phyloP scores from a whole-genome alignment of 1,140 invertebrate species.

The Ectropis grisescens region DNA sequence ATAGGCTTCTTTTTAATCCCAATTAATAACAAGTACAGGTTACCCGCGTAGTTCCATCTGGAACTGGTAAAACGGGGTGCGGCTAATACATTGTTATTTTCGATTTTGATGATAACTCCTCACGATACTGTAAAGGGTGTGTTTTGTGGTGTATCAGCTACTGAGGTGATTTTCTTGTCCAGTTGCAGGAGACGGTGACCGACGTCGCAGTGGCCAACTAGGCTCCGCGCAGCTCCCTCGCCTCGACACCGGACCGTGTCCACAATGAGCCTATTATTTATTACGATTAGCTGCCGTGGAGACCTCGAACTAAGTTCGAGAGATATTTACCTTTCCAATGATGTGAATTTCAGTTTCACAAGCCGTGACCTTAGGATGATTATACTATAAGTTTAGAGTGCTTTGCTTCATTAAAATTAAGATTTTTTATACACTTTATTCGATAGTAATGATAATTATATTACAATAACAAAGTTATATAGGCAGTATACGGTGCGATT shows the following conservation, averaged over 20 bases:
- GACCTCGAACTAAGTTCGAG: conserved; percentile 61
- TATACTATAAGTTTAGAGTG: conserved; percentile 66
- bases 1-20: too few species aligned
- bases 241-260: conserved; percentile 24
- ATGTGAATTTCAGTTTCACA: conserved; percentile 46
- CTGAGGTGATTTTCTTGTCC: too few species aligned
- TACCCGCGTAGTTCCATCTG: too few species aligned
- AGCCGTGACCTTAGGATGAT: conserved; percentile 53
- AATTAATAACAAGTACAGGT: too few species aligned
- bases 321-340: conserved; percentile 31
- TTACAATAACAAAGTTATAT: conserved; percentile 67
- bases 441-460: conserved; percentile 61
- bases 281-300: conserved; percentile 45
- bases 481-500: conserved; percentile 69
- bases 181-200: conserved; percentile 40
- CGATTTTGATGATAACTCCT: too few species aligned
- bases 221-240: conserved; percentile 9
- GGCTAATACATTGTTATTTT: too few species aligned
- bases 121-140: too few species aligned
- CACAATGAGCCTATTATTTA: conserved; percentile 60
- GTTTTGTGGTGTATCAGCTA: too few species aligned
- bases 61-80: too few species aligned
- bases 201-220: conserved; percentile 49
- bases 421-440: conserved; percentile 64
- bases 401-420: conserved; percentile 67